Conservation (phyloP, 2,113 vertebrate species). For the Machaerirhynchus nigripectus region DNA sequence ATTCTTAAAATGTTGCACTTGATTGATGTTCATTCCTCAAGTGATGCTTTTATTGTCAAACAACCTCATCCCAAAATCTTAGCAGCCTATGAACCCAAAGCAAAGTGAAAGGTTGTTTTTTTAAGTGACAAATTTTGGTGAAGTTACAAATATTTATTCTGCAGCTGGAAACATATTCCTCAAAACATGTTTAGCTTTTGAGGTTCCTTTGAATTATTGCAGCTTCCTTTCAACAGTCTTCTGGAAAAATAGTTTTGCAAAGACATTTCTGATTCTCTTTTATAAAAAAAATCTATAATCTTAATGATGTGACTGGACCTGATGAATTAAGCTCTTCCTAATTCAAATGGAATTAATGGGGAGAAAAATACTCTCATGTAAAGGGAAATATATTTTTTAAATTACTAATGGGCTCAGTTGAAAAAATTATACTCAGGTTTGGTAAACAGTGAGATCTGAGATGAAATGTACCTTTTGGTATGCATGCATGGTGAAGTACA, state of each 20-base stretch:
- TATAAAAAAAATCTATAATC: background rate
- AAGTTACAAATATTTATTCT: background rate
- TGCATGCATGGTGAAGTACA: background rate
- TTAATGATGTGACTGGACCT: background rate
- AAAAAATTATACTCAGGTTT: background rate
- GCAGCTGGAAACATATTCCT: background rate
- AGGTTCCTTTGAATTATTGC: background rate
- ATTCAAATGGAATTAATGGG: background rate
- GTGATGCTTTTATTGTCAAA: background rate
- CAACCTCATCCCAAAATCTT: background rate
- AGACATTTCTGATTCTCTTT: background rate
- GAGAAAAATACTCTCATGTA: background rate
- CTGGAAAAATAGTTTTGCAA: background rate
- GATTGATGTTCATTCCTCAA: background rate
- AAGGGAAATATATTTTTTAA: background rate
- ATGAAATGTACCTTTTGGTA: background rate
- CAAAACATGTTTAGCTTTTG: background rate
- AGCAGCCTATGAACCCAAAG: background rate
- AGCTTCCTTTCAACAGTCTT: background rate
- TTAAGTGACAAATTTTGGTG: background rate
- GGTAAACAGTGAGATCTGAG: background rate
- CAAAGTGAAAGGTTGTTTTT: background rate
- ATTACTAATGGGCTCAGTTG: background rate
- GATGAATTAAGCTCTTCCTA: background rate
- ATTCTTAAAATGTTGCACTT: background rate